phyloP scores from a whole-genome alignment of 2,888 invertebrate genomes.

The Onthophagus sagittarius region DNA sequence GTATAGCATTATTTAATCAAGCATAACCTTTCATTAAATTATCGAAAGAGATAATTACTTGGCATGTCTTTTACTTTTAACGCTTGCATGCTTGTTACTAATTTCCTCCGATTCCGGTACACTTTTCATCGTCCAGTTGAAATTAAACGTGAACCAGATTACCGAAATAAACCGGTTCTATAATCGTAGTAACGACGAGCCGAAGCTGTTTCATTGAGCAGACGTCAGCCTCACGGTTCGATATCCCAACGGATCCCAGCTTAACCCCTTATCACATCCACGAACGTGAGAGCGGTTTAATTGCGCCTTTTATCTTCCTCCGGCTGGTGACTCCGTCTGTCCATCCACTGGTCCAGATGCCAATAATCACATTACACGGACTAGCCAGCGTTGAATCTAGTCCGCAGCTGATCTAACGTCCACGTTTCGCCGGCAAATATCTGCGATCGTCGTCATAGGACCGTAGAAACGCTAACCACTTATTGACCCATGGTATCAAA shows the following conservation, averaged over 20 bases:
- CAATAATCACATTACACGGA: conserved; percentile 9
- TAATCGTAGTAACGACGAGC: background rate
- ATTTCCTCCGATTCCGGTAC: background rate
- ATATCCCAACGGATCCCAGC: conserved; percentile 2
- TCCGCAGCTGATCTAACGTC: background rate
- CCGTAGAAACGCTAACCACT: background rate
- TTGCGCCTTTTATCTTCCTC: conserved; percentile 11
- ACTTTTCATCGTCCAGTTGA: background rate
- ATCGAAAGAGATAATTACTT: background rate
- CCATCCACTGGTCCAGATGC: conserved; percentile 8
- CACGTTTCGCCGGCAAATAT: background rate
- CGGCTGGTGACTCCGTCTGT: background rate
- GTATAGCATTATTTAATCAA: background rate
- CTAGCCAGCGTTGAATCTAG: background rate
- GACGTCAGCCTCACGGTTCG: conserved; percentile 8
- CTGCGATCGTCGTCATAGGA: background rate
- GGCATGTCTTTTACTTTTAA: background rate
- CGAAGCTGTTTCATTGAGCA: background rate
- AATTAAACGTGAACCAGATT: conserved; percentile 9
- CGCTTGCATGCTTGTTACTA: background rate
- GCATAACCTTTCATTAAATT: background rate
- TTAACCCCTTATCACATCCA: conserved; percentile 9
- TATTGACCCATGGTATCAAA: background rate
- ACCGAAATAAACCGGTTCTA: background rate
- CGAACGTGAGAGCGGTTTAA: conserved; percentile 10